phyloP scores from a whole-genome alignment of 2,888 invertebrate species.

The Fragum whitleyi region DNA sequence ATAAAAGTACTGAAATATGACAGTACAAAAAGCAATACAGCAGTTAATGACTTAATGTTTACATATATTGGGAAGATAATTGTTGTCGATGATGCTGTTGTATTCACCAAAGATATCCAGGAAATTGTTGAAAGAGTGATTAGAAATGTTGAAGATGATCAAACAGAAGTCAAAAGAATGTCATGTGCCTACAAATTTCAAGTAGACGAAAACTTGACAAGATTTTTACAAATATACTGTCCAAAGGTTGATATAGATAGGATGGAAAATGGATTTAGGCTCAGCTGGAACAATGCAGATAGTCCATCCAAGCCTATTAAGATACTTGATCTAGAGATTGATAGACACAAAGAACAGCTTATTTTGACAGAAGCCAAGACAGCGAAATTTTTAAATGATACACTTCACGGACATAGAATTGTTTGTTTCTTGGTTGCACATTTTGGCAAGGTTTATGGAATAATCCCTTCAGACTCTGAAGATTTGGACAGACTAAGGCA shows the following conservation, averaged over 20 bases:
- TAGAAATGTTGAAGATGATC: too few relatives aligned
- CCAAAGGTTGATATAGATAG: background rate
- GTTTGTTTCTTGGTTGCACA: background rate
- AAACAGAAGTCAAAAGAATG: too few relatives aligned
- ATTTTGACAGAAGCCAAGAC: background rate
- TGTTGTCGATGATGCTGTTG: background rate
- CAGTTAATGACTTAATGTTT: background rate
- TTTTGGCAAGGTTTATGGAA: background rate
- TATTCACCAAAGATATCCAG: background rate
- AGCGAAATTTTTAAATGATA: background rate
- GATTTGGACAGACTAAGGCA: background rate
- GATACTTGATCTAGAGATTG: background rate
- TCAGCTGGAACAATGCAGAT: background rate
- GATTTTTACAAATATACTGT: background rate
- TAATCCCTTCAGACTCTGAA: background rate
- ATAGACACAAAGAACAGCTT: background rate
- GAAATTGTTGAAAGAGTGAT: background rate
- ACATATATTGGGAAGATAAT: background rate
- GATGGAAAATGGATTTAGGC: background rate
- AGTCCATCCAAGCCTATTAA: background rate
- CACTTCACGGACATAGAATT: background rate
- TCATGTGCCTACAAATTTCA: background rate
- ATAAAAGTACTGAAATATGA: background rate
- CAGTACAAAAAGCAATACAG: background rate
- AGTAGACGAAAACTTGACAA: too few relatives aligned